These are phyloP conservation scores for Oscheius myriophilus DNA, from an alignment of 2,888 invertebrate species.

Conservation along the genomic window DNA sequence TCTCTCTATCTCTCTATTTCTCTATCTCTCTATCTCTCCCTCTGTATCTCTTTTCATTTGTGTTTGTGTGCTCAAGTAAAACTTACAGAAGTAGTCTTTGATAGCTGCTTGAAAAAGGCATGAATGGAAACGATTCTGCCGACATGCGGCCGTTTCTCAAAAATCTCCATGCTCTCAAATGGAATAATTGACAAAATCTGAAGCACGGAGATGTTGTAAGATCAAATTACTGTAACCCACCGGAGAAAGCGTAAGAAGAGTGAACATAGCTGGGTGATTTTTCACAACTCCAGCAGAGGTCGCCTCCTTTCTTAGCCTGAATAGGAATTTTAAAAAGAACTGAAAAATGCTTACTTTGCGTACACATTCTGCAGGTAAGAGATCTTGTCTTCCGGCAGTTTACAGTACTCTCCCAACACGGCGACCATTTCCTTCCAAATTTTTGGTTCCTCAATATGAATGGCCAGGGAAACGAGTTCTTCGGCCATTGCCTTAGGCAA, in stretches of 20 bases:
- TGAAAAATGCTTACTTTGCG: not conserved
- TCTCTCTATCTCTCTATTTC: too few relatives aligned
- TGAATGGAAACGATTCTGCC: conserved; percentile 58
- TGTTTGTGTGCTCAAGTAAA: too few relatives aligned
- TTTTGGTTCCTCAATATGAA: not conserved
- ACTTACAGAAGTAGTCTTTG: not conserved
- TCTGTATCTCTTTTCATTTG: too few relatives aligned
- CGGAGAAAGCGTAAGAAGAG: conserved; percentile 21
- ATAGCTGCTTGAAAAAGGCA: conserved; percentile 38
- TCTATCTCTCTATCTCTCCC: too few relatives aligned
- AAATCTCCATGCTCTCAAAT: conserved; percentile 36
- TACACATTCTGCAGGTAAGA: conserved; percentile 7
- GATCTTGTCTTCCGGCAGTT: conserved; percentile 4
- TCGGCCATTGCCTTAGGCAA: conserved; percentile 11
- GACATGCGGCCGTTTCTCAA: conserved; percentile 50
- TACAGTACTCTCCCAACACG: not conserved
- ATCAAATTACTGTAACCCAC: conserved; percentile 1
- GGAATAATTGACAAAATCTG: conserved; percentile 19
- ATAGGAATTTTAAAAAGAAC: not conserved
- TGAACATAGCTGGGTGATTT: conserved; percentile 7
- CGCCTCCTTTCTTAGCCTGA: conserved; percentile 11
- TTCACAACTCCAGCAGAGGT: conserved; percentile 12
- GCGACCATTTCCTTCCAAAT: not conserved
- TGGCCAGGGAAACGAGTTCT: conserved; percentile 17
- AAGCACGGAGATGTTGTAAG: not conserved